These are phyloP conservation scores for Ailuropoda melanoleuca DNA, from an alignment of 2,113 vertebrate genomes.

Conservation along the genomic window DNA sequence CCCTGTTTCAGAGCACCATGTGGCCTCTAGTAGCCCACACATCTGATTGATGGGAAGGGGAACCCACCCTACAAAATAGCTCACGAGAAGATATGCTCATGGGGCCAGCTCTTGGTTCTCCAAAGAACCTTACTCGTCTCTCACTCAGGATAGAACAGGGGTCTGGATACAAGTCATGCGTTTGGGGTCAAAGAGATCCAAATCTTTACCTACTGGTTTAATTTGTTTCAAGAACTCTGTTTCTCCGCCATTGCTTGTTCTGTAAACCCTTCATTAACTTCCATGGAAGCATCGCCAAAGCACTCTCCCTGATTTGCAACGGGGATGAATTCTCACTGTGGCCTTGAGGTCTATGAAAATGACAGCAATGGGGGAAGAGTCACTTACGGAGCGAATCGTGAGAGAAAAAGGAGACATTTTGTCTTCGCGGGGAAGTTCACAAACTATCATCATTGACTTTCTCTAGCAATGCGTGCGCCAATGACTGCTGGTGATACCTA, in stretches of 20 bases:
- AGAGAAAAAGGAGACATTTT: background rate
- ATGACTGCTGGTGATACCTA: background rate
- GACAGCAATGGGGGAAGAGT: background rate
- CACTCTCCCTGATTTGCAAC: background rate
- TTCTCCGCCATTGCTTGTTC: background rate
- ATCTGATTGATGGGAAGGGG: background rate
- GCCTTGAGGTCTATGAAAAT: background rate
- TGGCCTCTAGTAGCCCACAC: rapidly evolving
- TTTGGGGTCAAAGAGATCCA: background rate
- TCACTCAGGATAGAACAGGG: background rate
- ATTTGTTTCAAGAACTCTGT: background rate
- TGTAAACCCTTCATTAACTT: background rate
- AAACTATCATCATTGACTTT: background rate
- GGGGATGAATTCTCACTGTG: background rate
- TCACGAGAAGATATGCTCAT: background rate
- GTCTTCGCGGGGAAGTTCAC: background rate
- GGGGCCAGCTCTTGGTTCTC: background rate
- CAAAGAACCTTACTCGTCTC: background rate
- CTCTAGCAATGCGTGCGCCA: background rate
- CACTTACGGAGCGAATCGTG: background rate
- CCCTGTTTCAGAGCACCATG: background rate
- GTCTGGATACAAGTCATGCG: background rate
- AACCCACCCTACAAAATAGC: background rate
- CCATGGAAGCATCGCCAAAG: background rate
- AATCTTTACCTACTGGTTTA: background rate